phyloP scores from a whole-genome alignment of 1,140 invertebrate species.

The Coptotermes formosanus region DNA sequence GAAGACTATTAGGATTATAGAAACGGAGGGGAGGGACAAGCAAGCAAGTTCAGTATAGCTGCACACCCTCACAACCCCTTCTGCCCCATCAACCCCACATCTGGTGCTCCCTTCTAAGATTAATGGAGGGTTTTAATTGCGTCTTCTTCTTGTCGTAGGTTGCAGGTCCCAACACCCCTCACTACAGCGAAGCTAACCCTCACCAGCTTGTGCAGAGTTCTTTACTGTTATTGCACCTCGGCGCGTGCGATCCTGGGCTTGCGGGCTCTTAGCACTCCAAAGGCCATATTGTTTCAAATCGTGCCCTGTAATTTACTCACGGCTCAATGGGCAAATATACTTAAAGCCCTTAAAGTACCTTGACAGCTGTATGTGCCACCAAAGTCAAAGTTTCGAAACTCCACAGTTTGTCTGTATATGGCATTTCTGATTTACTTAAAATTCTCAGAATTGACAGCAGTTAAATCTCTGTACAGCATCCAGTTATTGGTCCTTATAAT shows the following conservation, averaged over 20 bases:
- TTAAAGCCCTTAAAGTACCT: too few relatives aligned
- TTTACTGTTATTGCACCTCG: not conserved
- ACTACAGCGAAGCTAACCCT: not conserved
- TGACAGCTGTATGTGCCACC: too few relatives aligned
- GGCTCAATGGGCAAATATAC: too few relatives aligned
- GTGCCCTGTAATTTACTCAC: too few relatives aligned
- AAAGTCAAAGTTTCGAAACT: too few relatives aligned
- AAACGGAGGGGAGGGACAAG: not conserved
- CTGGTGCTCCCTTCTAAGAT: constrained; percentile 14
- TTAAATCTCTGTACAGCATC: too few relatives aligned
- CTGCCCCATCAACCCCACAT: constrained; percentile 5
- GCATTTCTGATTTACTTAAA: too few relatives aligned
- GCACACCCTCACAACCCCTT: not conserved
- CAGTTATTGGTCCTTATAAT: too few relatives aligned
- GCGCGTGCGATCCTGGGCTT: not conserved
- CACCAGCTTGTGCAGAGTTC: not conserved
- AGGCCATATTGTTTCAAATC: too few relatives aligned
- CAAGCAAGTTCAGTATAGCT: not conserved
- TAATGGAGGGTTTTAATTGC: constrained; percentile 18
- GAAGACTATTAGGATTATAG: constrained; percentile 2
- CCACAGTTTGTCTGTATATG: too few relatives aligned
- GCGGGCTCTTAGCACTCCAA: not conserved
- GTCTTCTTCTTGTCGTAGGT: constrained; percentile 3
- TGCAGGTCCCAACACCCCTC: not conserved
- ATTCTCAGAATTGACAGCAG: too few relatives aligned